Conservation (phyloP, 2,888 invertebrate species). For the Agrenia bidenticulata region DNA sequence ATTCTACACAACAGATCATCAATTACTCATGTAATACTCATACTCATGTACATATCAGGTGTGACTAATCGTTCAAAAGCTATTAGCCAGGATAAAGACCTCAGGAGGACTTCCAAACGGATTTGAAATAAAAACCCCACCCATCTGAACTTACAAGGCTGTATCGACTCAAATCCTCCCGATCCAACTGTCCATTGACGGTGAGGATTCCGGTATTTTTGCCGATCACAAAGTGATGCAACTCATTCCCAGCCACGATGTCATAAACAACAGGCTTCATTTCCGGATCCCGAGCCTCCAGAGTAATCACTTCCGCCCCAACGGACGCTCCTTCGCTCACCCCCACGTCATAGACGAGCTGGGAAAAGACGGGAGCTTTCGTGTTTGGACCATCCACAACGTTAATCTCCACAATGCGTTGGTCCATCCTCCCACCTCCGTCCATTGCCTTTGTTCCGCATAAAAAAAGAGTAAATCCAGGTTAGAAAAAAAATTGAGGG, state of each 20-base stretch:
- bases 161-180: slow-evolving; percentile 85
- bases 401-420: slow-evolving; percentile 81
- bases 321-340: slow-evolving; percentile 87
- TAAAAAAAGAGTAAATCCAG: too few relatives aligned
- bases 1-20: slow-evolving; percentile 59
- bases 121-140: too few relatives aligned
- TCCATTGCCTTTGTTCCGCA: slow-evolving; percentile 73
- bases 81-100: too few relatives aligned
- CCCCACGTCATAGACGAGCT: slow-evolving; percentile 79
- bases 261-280: slow-evolving; percentile 74
- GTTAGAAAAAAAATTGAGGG: too few relatives aligned
- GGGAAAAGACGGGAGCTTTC: slow-evolving; percentile 77
- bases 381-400: slow-evolving; percentile 81
- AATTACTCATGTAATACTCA: background rate
- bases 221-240: slow-evolving; percentile 83
- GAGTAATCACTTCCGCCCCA: slow-evolving; percentile 53
- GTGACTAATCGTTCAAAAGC: too few relatives aligned
- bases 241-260: slow-evolving; percentile 82
- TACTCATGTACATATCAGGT: too few relatives aligned
- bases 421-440: slow-evolving; percentile 74
- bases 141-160: slow-evolving; percentile 66
- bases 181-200: slow-evolving; percentile 78
- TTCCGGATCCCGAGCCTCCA: slow-evolving; percentile 53
- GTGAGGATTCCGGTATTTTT: slow-evolving; percentile 84
- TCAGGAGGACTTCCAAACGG: too few relatives aligned